A percentile compares a stretch with the other conserved stretches of the same genome.
phyloP scores from a whole-genome alignment of 2,797 vertebrate genomes.

The Diplodus puntazzo region DNA sequence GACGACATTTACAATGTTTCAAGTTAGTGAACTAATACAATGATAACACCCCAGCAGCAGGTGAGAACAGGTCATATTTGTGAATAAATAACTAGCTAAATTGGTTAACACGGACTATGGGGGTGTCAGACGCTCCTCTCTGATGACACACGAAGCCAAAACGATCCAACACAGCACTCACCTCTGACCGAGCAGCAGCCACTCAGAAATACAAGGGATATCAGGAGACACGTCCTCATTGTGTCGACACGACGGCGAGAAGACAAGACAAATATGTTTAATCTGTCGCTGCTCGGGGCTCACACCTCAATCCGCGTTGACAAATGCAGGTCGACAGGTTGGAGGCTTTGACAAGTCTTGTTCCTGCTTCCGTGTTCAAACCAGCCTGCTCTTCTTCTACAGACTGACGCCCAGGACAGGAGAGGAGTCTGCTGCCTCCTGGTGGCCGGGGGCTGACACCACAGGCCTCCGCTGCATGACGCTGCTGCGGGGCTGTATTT shows the following conservation, averaged over 20 bases:
- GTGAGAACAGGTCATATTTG: too few relatives aligned
- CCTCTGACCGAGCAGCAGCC: constrained; percentile 39
- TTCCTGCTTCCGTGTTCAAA: constrained; percentile 63
- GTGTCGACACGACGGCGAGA: neutral
- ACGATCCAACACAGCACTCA: constrained; percentile 42
- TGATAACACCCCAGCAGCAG: too few relatives aligned
- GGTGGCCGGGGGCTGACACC: fast-evolving
- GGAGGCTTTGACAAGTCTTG: neutral
- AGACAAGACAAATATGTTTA: neutral
- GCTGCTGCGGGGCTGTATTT: too few relatives aligned
- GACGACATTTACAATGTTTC: too few relatives aligned
- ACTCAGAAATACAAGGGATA: constrained; percentile 9
- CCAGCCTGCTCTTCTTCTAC: constrained; percentile 50
- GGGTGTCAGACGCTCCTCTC: neutral
- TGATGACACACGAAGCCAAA: neutral
- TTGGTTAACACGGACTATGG: neutral
- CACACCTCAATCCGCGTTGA: neutral
- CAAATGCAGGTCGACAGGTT: constrained; percentile 14
- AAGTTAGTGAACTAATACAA: too few relatives aligned
- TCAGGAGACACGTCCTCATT: constrained; percentile 53
- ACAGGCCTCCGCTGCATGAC: too few relatives aligned
- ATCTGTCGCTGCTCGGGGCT: neutral
- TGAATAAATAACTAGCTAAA: too few relatives aligned
- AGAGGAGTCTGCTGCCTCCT: neutral
- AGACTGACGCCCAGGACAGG: fast-evolving